These are phyloP conservation scores for Alligator sinensis DNA, from an alignment of 2,113 vertebrate genomes.

Conservation along the genomic window DNA sequence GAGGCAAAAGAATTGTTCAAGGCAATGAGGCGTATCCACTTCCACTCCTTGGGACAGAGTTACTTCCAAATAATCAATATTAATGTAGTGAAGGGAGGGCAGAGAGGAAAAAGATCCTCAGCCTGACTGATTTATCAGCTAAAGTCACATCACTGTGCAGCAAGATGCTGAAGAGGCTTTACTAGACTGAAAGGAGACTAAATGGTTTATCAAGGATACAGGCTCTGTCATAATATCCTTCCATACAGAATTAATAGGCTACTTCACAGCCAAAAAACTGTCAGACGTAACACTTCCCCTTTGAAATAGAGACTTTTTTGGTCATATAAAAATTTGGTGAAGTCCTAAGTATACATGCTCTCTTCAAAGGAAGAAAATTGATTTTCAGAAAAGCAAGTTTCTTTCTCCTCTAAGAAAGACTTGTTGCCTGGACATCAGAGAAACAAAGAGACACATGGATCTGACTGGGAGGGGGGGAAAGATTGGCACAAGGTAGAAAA, in stretches of 20 bases:
- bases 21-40: conserved; percentile 87
- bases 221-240: background rate
- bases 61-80: conserved; percentile 87
- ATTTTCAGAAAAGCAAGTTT: background rate
- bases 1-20: conserved; percentile 86
- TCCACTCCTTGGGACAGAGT: conserved; percentile 84
- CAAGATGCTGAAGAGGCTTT: conserved; percentile 70
- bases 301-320: background rate
- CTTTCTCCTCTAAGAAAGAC: background rate
- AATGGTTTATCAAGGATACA: background rate
- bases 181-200: background rate
- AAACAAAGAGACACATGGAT: background rate
- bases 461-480: background rate
- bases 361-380: background rate
- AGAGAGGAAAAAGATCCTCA: conserved; percentile 68
- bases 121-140: conserved; percentile 75
- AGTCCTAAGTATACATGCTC: background rate
- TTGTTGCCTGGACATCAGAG: conserved; percentile 1
- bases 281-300: background rate
- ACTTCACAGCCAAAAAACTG: background rate
- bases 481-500: background rate
- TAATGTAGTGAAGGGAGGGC: conserved; percentile 78
- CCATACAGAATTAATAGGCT: conserved; percentile 12
- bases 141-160: conserved; percentile 64
- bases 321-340: background rate